Evolutionary conservation across 2,113 vertebrate genomes (phyloP), one percentile per base, ranked within the genome.

Genomic region (Boleophthalmus pectinirostris): DNA sequence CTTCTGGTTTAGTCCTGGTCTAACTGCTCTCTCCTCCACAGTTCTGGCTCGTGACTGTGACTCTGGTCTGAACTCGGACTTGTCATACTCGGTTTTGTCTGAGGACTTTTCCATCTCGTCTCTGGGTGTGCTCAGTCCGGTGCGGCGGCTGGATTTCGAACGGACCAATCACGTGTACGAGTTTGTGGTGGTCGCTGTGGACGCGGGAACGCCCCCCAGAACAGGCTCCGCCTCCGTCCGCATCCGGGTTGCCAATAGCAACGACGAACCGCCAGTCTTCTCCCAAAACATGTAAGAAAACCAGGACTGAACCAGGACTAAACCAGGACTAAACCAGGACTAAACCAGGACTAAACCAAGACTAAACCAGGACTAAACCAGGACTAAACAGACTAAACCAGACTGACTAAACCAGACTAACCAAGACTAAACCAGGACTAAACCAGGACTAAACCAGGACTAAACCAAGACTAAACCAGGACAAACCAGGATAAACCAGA

Each of bases 1-100:
- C 0, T 56, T n/a, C n/a, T 56, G n/a, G 8, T 11, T 43, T 43
- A 43, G 53, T 56, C n/a, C n/a, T 21, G 53, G n/a, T 23, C 21
- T 56, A 56, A 23, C 11, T 46, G 49, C 57, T 76, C 1, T 68
- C 72, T 78, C 76, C 75, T 63, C 64, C 12, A n/a, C n/a, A 97
- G 96, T 97, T 54, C 80, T 94, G 68, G 95, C 96, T 14, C 91
- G 93, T 16, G 96, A 97, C 90, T 95, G 95, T 7, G 96, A 97
- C 88, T 94, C 94, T 0, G 95, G 94, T 13, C 79, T 90, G 75
- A 97, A 97, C 81, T 91, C 96, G 0, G 94, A 96, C 77, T 81
- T 97, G 43, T 87, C 93, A 35, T 97, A 96, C 93, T 95, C 94
- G 69, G 83, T 95, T 65, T 93, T 95, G 70, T 94, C 93, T 24